A percentile compares a stretch with the other conserved stretches of the same genome.
Conservation (phyloP, 2,888 invertebrate genomes). For the Troides helena region DNA sequence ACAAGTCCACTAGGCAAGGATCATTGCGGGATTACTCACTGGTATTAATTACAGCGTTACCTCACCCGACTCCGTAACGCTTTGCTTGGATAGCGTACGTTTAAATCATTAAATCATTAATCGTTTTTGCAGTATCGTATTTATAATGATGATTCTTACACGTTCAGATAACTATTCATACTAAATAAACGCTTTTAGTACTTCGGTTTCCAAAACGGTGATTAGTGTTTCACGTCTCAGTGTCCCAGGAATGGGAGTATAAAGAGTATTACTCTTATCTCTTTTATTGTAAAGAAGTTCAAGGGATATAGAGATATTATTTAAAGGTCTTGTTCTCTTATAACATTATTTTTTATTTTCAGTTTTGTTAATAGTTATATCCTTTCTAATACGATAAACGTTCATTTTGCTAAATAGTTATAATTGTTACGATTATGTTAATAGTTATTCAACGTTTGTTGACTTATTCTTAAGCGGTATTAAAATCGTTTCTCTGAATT, state of each 20-base stretch:
- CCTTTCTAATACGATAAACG: background rate
- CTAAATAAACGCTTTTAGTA: background rate
- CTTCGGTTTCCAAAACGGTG: background rate
- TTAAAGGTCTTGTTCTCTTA: too few species aligned
- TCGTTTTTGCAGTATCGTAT: slow-evolving; percentile 23
- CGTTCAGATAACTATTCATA: background rate
- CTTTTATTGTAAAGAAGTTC: too few species aligned
- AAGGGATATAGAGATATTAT: too few species aligned
- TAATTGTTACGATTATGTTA: background rate
- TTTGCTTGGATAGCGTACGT: slow-evolving; percentile 18
- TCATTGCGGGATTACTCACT: background rate
- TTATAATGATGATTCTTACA: slow-evolving; percentile 26
- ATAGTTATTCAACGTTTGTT: background rate
- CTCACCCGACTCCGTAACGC: slow-evolving; percentile 8
- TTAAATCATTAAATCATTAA: slow-evolving; percentile 20
- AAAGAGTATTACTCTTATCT: too few species aligned
- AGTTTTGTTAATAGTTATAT: too few species aligned
- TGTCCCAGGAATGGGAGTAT: too few species aligned
- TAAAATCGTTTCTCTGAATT: slow-evolving; percentile 4
- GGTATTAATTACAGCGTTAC: background rate
- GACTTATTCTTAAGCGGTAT: background rate
- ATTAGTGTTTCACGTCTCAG: too few species aligned
- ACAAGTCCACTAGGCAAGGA: background rate
- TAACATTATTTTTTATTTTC: too few species aligned
- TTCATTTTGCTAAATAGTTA: background rate